Evolutionary conservation across 2,797 vertebrate genomes (phyloP), one percentile per base, ranked within the genome.

Genomic region (Hemibagrus guttatus): DNA sequence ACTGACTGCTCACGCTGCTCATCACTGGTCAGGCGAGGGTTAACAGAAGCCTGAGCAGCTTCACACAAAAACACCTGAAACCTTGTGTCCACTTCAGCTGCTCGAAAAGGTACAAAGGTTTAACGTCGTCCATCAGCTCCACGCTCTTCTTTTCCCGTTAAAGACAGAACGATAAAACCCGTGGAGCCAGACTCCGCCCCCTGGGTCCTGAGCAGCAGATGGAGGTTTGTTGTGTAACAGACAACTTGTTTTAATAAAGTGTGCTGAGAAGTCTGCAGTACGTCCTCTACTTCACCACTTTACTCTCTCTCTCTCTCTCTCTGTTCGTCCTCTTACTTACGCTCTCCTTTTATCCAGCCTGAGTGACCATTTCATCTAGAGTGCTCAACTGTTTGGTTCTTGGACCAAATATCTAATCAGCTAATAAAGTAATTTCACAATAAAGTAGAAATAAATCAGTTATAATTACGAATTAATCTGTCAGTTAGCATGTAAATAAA

Each of bases 121-220:
- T 39, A 59, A 42, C 7, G 13, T 46, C 21, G 26, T 61, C 58
- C 58, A 4, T 46, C 78, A 16, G 0, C 58, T 42, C 58, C 35
- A 4, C 0, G 13, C 31, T 1, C 0, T 7, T 28, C 1, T 23
- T 7, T 13, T n/a, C n/a, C 28, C 0, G 4, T 3, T 14, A 49
- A 46, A 46, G 46, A 46, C 46, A 0, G 46, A 46, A 46, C 2
- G 35, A 39, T 39, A 39, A 46, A 9, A 3, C 46, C 46, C 46
- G 46, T 46, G 35, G 35, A 39, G 6, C 5, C 46, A 49, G 46
- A 49, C 46, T 49, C 46, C 35, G 35, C 35, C 35, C 35, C 35
- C 35, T 39, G 35, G 4, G 35, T 39, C 35, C 35, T 39, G 35
- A 49, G 35, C 72, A 78, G 23, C 26, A 21, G 1, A 31, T 19